Base-by-base conservation (phyloP, 2,888 invertebrate species). In the Drosophila antonietae region DNA sequence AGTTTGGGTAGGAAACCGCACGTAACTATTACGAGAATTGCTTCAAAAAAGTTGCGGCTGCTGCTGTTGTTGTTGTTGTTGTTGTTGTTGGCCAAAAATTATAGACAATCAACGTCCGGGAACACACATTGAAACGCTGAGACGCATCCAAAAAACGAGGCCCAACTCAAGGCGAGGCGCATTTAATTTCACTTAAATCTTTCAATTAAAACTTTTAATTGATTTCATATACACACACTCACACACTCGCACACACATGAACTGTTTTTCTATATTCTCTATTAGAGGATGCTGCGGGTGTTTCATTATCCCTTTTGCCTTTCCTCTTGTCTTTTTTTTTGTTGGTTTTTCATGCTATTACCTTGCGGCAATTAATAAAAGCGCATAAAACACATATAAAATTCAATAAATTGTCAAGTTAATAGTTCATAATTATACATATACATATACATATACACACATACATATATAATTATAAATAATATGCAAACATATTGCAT, bases 131-230 rank as follows among this genome's bases (percentile, higher is more conserved):
- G 51, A 28, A 53, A 9, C 39, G n/a, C 51, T 39, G 62, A 73
- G 41, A 51, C 52, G 39, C 46, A 75, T 53, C 51, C 51, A 31
- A 47, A 58, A 46, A 46, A 15, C n/a, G 6, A 63, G 8, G 23
- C 53, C 62, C 14, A 4, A 43, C 31, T 8, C 9, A n/a, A 53
- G 39, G n/a, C 33, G 39, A 51, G 44, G 49, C 65, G 70, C 66
- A 63, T 79, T 77, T 71, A 79, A 78, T 77, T 88, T 82, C 85
- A 80, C 83, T 85, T 85, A 82, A 88, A 88, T 82, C 85, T 82
- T 85, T 82, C 78, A 88, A 83, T 83, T 83, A 88, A 88, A 83
- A 83, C 63, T 85, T 83, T 83, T 85, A 88, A 88, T 83, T 88
- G 88, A 85, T 83, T 83, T 88, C 63, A 71, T 46, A 71, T 64